Percentiles rank a stretch among this genome's conserved stretches.
Evolutionary conservation across 92 coral and sea anemone species (phyloP).

Genomic region (Paramuricea clavata): DNA sequence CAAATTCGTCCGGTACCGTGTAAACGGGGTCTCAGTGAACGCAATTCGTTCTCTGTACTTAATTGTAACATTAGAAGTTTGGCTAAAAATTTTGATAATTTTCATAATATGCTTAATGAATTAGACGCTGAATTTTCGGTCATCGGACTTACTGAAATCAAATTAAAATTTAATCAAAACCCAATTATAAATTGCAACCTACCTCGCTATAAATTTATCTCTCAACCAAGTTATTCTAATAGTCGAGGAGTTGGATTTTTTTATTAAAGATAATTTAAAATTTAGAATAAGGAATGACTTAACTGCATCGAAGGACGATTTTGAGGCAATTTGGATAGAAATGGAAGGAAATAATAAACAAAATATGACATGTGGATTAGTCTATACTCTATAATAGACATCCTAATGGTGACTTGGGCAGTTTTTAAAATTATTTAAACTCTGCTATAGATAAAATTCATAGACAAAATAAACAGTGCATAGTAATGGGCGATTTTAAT

Average conservation of each 20-base stretch:
- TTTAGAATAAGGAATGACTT: conserved; percentile 32
- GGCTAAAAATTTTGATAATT: too few species aligned
- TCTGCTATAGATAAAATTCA: conserved; percentile 53
- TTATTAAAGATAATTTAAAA: conserved; percentile 40
- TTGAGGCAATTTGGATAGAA: conserved; percentile 72
- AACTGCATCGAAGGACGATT: conserved; percentile 39
- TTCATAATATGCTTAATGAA: conserved; percentile 55
- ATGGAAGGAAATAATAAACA: conserved; percentile 34
- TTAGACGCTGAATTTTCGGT: conserved; percentile 54
- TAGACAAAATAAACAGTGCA: too few species aligned
- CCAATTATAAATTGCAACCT: too few species aligned
- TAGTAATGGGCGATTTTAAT: too few species aligned
- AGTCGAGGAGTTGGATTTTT: conserved; percentile 65
- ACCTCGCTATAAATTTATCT: conserved; percentile 58
- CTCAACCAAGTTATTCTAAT: conserved; percentile 61
- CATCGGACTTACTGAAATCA: conserved; percentile 60
- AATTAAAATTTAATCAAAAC: conserved; percentile 44
- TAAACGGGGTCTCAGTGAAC: too few species aligned
- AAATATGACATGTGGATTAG: too few species aligned
- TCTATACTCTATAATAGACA: too few species aligned
- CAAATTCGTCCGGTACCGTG: too few species aligned
- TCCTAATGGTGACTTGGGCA: conserved; percentile 61
- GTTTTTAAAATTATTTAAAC: conserved; percentile 47
- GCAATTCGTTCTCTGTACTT: too few species aligned
- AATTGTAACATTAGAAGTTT: too few species aligned